These are phyloP conservation scores for Somateria mollissima DNA, from an alignment of 2,797 vertebrate species.

Conservation along the genomic window DNA sequence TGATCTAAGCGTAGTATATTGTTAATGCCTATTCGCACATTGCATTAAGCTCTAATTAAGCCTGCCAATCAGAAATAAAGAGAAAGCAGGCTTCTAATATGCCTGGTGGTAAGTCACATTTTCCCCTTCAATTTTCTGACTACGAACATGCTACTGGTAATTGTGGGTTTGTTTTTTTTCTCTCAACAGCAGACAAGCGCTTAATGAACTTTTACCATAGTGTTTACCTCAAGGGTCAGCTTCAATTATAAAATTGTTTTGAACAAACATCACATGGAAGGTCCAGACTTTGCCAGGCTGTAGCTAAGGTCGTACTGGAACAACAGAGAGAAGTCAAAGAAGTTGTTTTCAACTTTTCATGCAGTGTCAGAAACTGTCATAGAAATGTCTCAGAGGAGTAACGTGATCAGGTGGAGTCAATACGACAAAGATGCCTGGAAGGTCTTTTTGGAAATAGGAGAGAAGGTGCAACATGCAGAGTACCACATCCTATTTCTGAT, in stretches of 20 bases:
- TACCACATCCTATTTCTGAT: neutral
- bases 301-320: neutral
- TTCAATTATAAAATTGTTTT: neutral
- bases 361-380: neutral
- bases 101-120: slow-evolving; percentile 32
- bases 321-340: neutral
- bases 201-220: slow-evolving; percentile 26
- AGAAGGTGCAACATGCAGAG: neutral
- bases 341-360: neutral
- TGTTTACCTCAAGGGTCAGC: neutral
- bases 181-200: slow-evolving; percentile 33
- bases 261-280: neutral
- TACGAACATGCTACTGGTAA: slow-evolving; percentile 23
- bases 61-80: slow-evolving; percentile 58
- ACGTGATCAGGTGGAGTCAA: rapidly evolving
- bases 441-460: neutral
- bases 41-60: slow-evolving; percentile 74
- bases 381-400: neutral
- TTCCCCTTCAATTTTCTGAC: slow-evolving; percentile 46
- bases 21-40: slow-evolving; percentile 60
- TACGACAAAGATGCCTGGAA: neutral
- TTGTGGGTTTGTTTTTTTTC: neutral
- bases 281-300: neutral
- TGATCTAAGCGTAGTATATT: slow-evolving; percentile 41
- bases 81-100: slow-evolving; percentile 5